Conservation (phyloP, 2,797 vertebrate genomes). For the Anguilla anguilla region DNA sequence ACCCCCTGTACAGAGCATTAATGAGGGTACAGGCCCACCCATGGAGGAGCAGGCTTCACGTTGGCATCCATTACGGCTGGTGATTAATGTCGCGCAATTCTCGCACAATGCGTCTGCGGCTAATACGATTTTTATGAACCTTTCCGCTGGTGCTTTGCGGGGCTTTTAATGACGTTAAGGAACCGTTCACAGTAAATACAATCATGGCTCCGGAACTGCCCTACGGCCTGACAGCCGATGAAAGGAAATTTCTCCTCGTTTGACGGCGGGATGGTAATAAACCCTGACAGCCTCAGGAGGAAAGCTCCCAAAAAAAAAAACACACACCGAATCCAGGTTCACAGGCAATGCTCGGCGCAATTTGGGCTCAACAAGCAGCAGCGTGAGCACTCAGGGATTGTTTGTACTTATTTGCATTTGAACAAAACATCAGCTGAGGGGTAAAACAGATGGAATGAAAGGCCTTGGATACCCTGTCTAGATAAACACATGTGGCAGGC, state of each 20-base stretch:
- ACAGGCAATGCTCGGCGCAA: neutral
- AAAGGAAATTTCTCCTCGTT: conserved; percentile 13
- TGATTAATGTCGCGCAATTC: conserved; percentile 17
- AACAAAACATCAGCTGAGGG: neutral
- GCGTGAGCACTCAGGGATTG: neutral
- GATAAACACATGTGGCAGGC: neutral
- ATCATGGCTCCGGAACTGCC: neutral
- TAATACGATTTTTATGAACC: conserved; percentile 8
- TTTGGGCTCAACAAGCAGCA: neutral
- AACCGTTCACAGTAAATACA: conserved; percentile 16
- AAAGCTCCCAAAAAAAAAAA: conserved; percentile 3
- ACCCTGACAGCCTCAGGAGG: neutral
- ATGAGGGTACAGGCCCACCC: conserved; percentile 6
- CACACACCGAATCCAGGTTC: neutral
- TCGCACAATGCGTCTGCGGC: neutral
- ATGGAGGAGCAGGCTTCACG: neutral
- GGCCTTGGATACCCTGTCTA: neutral
- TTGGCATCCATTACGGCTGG: conserved; percentile 17
- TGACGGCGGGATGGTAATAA: neutral
- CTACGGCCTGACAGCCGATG: neutral
- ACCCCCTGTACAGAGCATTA: neutral
- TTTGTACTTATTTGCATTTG: neutral
- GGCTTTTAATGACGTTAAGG: neutral
- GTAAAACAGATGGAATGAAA: neutral
- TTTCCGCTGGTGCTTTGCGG: neutral